Evolutionary conservation across 2,113 vertebrate genomes (phyloP).

Genomic region (Dicentrarchus labrax): DNA sequence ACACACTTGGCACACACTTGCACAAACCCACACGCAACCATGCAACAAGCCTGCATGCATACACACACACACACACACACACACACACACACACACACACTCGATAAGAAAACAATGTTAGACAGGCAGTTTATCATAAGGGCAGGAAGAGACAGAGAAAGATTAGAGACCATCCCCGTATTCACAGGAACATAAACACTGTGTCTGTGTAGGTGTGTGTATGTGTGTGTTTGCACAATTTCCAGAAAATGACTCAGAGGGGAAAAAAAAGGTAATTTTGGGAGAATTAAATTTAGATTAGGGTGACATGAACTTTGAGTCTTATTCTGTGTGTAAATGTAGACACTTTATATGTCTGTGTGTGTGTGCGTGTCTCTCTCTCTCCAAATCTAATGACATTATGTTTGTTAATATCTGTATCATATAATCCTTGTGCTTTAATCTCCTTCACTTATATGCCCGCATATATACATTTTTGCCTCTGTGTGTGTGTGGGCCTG

Average conservation of each 20-base stretch:
- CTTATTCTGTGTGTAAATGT: neutral
- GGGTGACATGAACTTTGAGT: conserved; percentile 27
- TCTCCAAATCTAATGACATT: conserved; percentile 38
- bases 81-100: conserved; percentile 35
- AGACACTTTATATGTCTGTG: neutral
- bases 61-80: neutral
- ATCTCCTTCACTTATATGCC: conserved; percentile 43
- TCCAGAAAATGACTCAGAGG: conserved; percentile 60
- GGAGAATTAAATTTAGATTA: conserved; percentile 38
- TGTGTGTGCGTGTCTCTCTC: neutral
- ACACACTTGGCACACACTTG: conserved; percentile 29
- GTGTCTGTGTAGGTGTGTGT: conserved; percentile 27
- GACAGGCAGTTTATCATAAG: conserved; percentile 82
- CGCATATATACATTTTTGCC: conserved; percentile 16
- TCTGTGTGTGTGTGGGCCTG: conserved; percentile 21
- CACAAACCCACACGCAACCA: conserved; percentile 18
- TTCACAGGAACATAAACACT: conserved; percentile 60
- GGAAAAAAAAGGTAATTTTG: conserved; percentile 30
- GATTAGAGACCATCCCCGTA: conserved; percentile 71
- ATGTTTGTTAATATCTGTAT: conserved; percentile 56
- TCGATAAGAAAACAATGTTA: conserved; percentile 79
- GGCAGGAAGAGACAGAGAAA: conserved; percentile 78
- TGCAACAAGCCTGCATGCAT: conserved; percentile 10
- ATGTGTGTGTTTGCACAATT: conserved; percentile 29
- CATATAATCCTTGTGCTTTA: conserved; percentile 56